phyloP scores from a whole-genome alignment of 35 echinoderm and acorn worm species.

The Acanthaster planci region DNA sequence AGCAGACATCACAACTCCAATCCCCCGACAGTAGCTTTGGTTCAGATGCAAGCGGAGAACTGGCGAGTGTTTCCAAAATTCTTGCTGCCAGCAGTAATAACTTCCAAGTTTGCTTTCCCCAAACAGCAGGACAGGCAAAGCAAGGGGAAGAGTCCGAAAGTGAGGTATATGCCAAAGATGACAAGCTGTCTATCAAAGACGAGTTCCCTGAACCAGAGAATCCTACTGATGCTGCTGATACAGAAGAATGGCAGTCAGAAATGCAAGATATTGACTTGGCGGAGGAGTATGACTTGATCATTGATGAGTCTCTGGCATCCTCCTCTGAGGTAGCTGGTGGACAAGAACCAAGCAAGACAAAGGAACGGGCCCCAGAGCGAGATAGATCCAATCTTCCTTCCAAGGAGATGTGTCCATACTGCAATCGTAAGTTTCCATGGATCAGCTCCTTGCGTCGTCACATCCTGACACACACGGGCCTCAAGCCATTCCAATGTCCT shows the following conservation, averaged over 20 bases:
- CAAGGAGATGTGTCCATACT: slow-evolving; percentile 90
- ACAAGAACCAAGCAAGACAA: neutral
- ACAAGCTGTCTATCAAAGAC: neutral
- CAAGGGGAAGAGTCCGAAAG: neutral
- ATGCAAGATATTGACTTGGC: neutral
- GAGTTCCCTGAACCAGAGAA: neutral
- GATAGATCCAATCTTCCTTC: slow-evolving; percentile 64
- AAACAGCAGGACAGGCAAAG: slow-evolving; percentile 27
- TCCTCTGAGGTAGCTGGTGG: neutral
- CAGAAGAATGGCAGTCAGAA: neutral
- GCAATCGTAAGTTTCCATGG: slow-evolving; percentile 90
- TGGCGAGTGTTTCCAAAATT: slow-evolving; percentile 92
- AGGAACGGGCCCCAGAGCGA: slow-evolving; percentile 3
- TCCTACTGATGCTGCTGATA: slow-evolving; percentile 5
- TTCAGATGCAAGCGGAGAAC: slow-evolving; percentile 80
- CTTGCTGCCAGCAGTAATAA: slow-evolving; percentile 83
- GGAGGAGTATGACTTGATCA: slow-evolving; percentile 10
- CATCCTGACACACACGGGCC: slow-evolving; percentile 89
- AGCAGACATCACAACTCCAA: slow-evolving; percentile 12
- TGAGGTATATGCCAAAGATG: neutral
- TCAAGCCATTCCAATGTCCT: slow-evolving; percentile 94
- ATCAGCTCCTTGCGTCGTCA: slow-evolving; percentile 90
- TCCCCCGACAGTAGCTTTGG: slow-evolving; percentile 44
- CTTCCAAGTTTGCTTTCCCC: slow-evolving; percentile 73
- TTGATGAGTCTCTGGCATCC: neutral